Percentiles rank a stretch among this genome's conserved stretches.
phyloP scores from a whole-genome alignment of 2,113 vertebrate species.

The Clarias batrachus region DNA sequence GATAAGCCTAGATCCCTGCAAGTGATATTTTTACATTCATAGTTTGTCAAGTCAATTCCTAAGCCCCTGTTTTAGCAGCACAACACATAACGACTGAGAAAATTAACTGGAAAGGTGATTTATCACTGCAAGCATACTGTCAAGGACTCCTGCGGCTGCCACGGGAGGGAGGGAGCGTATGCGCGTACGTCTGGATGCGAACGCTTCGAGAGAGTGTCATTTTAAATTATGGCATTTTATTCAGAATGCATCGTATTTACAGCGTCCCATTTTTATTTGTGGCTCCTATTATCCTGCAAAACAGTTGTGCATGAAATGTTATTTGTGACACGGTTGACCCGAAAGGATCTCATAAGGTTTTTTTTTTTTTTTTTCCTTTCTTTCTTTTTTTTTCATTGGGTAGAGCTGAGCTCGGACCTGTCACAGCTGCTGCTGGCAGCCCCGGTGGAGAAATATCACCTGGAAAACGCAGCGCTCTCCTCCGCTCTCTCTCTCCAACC shows the following conservation, averaged over 20 bases:
- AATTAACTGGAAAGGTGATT: constrained; percentile 99
- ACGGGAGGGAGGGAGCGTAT: constrained; percentile 83
- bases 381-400: constrained; percentile 54
- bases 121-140: constrained; percentile 99
- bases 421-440: constrained; percentile 99
- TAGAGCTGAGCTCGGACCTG: constrained; percentile 89
- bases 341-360: constrained; percentile 97
- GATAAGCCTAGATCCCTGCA: constrained; percentile 77
- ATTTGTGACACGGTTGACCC: constrained; percentile 99
- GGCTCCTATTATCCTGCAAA: constrained; percentile 99
- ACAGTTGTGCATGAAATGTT: constrained; percentile 99
- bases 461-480: constrained; percentile 95
- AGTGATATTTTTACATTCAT: constrained; percentile 91
- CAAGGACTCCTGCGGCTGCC: constrained; percentile 99
- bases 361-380: constrained; percentile 56
- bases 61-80: constrained; percentile 97
- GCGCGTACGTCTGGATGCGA: constrained; percentile 73
- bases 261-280: constrained; percentile 99
- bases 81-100: constrained; percentile 99
- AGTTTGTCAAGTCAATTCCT: constrained; percentile 99
- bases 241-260: constrained; percentile 99
- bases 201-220: constrained; percentile 63
- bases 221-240: constrained; percentile 99
- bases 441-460: constrained; percentile 98
- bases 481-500: constrained; percentile 93